Base-by-base conservation (phyloP, 1,140 invertebrate genomes). In the Agrypnia vestita region DNA sequence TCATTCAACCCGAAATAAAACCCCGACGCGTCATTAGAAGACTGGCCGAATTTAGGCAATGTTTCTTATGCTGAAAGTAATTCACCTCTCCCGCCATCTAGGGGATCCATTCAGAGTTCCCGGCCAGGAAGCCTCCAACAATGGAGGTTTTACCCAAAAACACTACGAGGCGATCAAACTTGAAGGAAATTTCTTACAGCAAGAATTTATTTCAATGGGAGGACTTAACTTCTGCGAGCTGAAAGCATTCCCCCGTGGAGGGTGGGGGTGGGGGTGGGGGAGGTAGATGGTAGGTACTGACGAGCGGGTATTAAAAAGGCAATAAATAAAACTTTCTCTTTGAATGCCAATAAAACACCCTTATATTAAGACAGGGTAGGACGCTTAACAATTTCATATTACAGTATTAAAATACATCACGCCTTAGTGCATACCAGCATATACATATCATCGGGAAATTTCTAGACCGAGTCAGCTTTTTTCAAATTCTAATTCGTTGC, bases 191-290 rank as follows among this genome's bases (percentile, higher is more conserved):
- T 51, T 71, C 67, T 71, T 71, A 19, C 67, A 17, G 46, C 9
- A 49, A 17, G 67, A 71, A 71, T 71, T 71, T 71, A 51, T 71
- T 71, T 71, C 67, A 49, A 71, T 71, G 67, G 67, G 15, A 15
- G 67, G 67, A 53, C 67, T 71, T 71, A 71, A 71, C 67, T 71
- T 71, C 67, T 21, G n/a, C 13, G 43, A 15, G 46, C 46, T 71
- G 46, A 71, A 71, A 71, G 67, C 67, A 51, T 71, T 71, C 35
- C 67, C 44, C 67, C 62, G n/a, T 9, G 62, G 62, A 12, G 35
- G 21, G 3, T 17, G 53, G 10, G 12, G n/a, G 53, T 56, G 53
- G 1, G n/a, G n/a, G 53, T 56, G 8, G 25, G 10, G 10, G 19
- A 35, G 13, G 12, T 62, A 13, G n/a, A 6, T 69, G 64, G 9